Base-by-base conservation (phyloP, 37 sponge, comb jelly and placozoan genomes). In the Beroe ovata region DNA sequence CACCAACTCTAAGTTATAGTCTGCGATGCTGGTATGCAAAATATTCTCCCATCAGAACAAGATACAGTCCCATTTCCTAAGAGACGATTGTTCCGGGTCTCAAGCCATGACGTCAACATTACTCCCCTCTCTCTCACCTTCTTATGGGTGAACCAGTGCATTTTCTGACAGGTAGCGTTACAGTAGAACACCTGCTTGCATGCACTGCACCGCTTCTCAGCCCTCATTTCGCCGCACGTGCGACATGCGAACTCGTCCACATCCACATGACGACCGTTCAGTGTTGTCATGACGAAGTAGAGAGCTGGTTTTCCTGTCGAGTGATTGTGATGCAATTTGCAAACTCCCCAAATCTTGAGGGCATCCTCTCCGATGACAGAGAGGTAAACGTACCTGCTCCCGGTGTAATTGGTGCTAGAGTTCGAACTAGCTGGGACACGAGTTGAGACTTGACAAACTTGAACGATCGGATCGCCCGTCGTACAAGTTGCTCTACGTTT, bases 171-270 rank as follows among this genome's bases (percentile, higher is more conserved):
- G 2, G 38, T 34, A 71, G 71, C 71, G 34, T 71, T 71, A 20
- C 71, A 71, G 20, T 71, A 71, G 71, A 71, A 71, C 37, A 88
- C 88, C 60, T 88, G 60, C 30, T 88, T 88, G 26, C 88, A 88
- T 20, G 88, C 88, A 23, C 60, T 60, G 30, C 88, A 88, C 32
- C 60, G 30, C 88, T 60, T 88, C 60, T 88, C 60, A 8, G 88
- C 88, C 19, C 38, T 54, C 60, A 60, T 88, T n/a, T 88, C 88
- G 11, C 88, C 88, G n/a, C 88, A 88, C 11, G 88, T 88, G 36
- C 60, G 60, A 23, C 88, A 88, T 6, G 60, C 60, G n/a, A 88
- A 88, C 34, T 88, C 88, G 59, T 58, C 71, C 33, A 71, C 71
- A 34, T 71, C 71, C 6, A 71, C 71, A 38, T 71, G 71, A 8